phyloP scores from a whole-genome alignment of 2,888 invertebrate genomes.

The Laspeyria flexula region DNA sequence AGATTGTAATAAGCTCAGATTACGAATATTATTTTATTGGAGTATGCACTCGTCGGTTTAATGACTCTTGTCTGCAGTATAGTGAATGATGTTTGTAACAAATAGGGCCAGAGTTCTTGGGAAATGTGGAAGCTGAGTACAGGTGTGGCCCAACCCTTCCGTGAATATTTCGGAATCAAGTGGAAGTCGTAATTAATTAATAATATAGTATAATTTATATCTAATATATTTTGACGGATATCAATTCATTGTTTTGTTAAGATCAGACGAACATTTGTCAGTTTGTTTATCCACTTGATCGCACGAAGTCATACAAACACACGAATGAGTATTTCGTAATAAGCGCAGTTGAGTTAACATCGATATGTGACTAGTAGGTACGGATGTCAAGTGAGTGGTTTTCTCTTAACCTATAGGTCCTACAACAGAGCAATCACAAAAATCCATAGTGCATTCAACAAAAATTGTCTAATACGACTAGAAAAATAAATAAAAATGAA shows the following conservation, averaged over 20 bases:
- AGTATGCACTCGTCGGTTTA: no score
- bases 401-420: constrained; percentile 58
- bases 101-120: no score
- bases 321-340: constrained; percentile 56
- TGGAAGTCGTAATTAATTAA: constrained; percentile 33
- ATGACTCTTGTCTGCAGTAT: no score
- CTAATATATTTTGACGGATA: constrained; percentile 42
- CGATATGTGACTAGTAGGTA: constrained; percentile 75
- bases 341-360: constrained; percentile 51
- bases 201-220: constrained; percentile 32
- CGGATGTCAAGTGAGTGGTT: constrained; percentile 63
- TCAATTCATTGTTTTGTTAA: constrained; percentile 49
- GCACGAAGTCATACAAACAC: constrained; percentile 52
- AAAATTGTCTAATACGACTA: constrained; percentile 71
- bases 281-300: constrained; percentile 43
- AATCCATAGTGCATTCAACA: constrained; percentile 49
- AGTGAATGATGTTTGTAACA: no score
- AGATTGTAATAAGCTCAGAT: no score
- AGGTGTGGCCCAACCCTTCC: no score
- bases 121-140: no score
- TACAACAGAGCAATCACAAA: constrained; percentile 55
- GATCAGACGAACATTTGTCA: constrained; percentile 35
- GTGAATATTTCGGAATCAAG: constrained; percentile 57
- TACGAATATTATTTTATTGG: no score
- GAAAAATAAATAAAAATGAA: constrained; percentile 60